phyloP scores from a whole-genome alignment of 2,797 vertebrate genomes.

The Micrastur ruficollis region DNA sequence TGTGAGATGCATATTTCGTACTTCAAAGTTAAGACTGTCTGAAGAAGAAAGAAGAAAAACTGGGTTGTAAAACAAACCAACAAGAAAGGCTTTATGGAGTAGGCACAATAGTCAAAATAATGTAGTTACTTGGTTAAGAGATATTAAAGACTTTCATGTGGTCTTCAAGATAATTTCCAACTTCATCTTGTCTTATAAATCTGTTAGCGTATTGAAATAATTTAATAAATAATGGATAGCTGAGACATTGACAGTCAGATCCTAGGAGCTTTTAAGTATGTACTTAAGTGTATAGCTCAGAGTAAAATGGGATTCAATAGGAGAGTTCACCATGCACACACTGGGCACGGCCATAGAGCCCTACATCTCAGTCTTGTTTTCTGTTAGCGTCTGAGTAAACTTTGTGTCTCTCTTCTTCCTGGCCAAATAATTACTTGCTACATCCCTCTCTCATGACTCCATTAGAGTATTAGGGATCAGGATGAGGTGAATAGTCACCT shows the following conservation, averaged over 20 bases:
- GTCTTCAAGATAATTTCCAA: neutral
- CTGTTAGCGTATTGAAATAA: neutral
- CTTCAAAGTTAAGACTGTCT: neutral
- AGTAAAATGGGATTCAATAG: rapidly evolving
- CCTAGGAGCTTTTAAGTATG: neutral
- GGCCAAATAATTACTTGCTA: constrained; percentile 16
- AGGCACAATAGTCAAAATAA: neutral
- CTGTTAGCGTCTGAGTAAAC: constrained; percentile 26
- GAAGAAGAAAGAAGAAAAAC: neutral
- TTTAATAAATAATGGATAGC: neutral
- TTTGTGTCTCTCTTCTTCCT: constrained; percentile 8
- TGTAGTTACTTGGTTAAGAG: rapidly evolving
- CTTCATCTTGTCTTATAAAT: neutral
- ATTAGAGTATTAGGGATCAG: constrained; percentile 9
- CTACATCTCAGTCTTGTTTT: constrained; percentile 26
- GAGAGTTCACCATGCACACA: rapidly evolving
- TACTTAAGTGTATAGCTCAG: neutral
- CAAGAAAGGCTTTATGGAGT: rapidly evolving
- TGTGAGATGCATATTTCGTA: neutral
- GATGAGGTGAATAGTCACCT: constrained; percentile 37
- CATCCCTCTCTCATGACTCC: constrained; percentile 17
- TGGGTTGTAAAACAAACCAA: neutral
- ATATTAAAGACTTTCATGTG: neutral
- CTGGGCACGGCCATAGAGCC: neutral
- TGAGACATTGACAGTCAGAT: neutral